Base-by-base conservation (phyloP, 2,113 vertebrate genomes). In the Rhizomys pruinosus region DNA sequence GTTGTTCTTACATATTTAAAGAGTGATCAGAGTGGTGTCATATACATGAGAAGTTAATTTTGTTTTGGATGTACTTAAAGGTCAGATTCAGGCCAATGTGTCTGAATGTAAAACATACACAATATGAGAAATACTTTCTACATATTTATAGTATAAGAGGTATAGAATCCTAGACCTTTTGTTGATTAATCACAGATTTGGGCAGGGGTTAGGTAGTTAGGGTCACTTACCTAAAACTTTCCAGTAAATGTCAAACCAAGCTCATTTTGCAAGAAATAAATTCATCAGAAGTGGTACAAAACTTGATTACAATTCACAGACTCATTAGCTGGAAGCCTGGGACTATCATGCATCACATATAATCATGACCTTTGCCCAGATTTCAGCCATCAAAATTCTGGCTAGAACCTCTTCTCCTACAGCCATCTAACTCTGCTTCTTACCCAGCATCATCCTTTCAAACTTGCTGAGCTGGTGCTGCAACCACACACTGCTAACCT, bases 331-430 rank as follows among this genome's bases (percentile, higher is more conserved):
- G n/a, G 29, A 89, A 63, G 17, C 17, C 29, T 85, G 16, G 16
- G 22, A 63, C 2, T 61, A 10, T 3, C 34, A 37, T n/a, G 0
- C 32, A 23, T 52, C 27, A 9, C 15, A 23, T 1, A 6, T 1
- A 16, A 2, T 66, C 3, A 4, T 11, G 34, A 42, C 39, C 7
- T 84, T 42, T 4, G 2, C 22, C 23, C 17, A 44, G 23, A 10
- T 66, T 66, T 59, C 17, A 47, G 29, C 2, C 44, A n/a, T 66
- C 22, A 39, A 22, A 23, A 13, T 39, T 73, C 44, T 79, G 25
- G 19, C 1, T 15, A 29, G 3, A 2, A 11, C 20, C 86, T 6
- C 32, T 72, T 52, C 25, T 72, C 3, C 11, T 34, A 39, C 5
- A 39, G 3, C 1, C 16, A 85, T 78, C 34, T 37, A 9, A 66